Evolutionary conservation across 2,797 vertebrate species (phyloP), one percentile per base, ranked within the genome.

Genomic region (Margarornis squamiger): DNA sequence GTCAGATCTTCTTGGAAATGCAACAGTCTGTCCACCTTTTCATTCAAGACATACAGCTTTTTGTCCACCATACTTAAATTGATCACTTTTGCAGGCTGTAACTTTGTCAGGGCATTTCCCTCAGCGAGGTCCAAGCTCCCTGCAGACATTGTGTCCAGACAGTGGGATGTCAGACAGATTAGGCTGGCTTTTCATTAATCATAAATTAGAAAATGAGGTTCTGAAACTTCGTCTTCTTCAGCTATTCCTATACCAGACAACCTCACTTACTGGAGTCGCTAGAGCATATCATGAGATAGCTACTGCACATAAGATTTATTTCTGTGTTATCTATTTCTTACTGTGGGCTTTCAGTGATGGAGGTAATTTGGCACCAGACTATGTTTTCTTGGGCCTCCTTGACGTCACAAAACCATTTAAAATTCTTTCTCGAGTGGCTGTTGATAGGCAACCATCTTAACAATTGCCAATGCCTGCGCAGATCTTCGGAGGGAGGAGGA

Each of bases 361-460:
- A 90, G 93, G 86, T 72, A 95, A 95, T 84, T 89, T 96, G 96
- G 97, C 97, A 95, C 88, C 93, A 90, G 96, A 94, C 90, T 96
- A 14, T 96, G 97, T 98, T 97, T 97, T 97, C 92, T 84, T 89
- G 91, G 94, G 95, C 94, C 92, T 94, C 93, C 96, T 95, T 98
- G 98, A 98, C 98, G 98, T 98, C 98, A 98, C 59, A 49, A 95
- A 97, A 97, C 96, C 97, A 96, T 97, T 98, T 98, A 97, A 98
- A 98, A 98, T 98, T 98, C 98, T 97, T 97, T 92, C 95, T 95
- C 89, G 52, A 98, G 98, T 98, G 98, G 97, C 97, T 98, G 98
- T 90, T 98, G 98, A 98, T 96, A 97, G 97, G 97, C 93, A 96
- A 97, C 93, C 94, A 98, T 96, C 97, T 97, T 84, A 97, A 96